These are phyloP conservation scores for Beroe forskalii DNA, from an alignment of 37 sponge, comb jelly and placozoan species.

Conservation along the genomic window DNA sequence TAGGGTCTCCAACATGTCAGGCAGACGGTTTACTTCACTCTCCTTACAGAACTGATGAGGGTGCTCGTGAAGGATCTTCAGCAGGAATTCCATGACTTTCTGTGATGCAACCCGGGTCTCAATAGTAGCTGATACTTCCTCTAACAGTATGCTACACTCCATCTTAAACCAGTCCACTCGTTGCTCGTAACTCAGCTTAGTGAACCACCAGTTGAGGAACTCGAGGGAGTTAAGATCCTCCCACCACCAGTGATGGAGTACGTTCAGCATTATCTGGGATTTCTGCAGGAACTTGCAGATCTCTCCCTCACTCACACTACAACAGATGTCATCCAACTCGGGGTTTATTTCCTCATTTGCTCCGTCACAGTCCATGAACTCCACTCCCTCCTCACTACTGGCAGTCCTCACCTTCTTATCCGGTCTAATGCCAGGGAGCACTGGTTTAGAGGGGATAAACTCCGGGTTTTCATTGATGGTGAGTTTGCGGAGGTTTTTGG, in stretches of 20 bases:
- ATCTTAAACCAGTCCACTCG: constrained; percentile 26
- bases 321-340: constrained; percentile 13
- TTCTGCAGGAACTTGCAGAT: neutral
- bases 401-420: neutral
- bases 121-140: neutral
- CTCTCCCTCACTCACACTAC: neutral
- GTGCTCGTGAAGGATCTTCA: constrained; percentile 17
- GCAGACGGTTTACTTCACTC: neutral
- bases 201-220: constrained; percentile 61
- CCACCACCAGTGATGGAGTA: constrained; percentile 37
- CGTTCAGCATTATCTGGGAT: constrained; percentile 42
- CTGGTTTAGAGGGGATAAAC: constrained; percentile 11
- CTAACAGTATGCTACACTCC: constrained; percentile 49
- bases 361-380: constrained; percentile 9
- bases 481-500: neutral
- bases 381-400: neutral
- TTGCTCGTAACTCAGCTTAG: neutral
- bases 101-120: neutral
- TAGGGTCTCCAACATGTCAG: constrained; percentile 19
- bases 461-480: neutral
- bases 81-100: constrained; percentile 47
- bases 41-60: constrained; percentile 25
- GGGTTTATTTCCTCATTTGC: neutral
- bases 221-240: constrained; percentile 31
- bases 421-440: neutral